A percentile compares a stretch with the other conserved stretches of the same genome.
Evolutionary conservation across 1,140 invertebrate genomes (phyloP).

Genomic region (Lepidurus arcticus): DNA sequence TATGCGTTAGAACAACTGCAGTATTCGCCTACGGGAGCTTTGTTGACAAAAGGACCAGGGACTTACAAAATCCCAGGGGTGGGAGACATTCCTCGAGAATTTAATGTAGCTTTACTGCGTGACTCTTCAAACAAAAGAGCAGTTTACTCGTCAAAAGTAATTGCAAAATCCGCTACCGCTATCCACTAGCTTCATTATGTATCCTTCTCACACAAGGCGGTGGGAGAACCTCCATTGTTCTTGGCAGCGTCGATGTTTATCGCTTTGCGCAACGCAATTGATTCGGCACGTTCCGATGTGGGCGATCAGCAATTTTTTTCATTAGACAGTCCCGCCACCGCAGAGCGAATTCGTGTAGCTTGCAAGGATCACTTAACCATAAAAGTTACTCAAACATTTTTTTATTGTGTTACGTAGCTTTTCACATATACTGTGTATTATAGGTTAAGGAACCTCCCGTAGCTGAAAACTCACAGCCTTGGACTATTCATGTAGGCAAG

Average conservation of each 20-base stretch:
- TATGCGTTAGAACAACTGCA: constrained; percentile 85
- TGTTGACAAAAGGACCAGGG: constrained; percentile 81
- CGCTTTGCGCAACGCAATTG: constrained; percentile 84
- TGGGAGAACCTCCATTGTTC: constrained; percentile 92
- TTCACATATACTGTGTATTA: too few species aligned
- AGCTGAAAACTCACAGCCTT: too few species aligned
- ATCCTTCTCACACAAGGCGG: constrained; percentile 56
- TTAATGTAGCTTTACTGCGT: constrained; percentile 87
- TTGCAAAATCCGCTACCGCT: too few species aligned
- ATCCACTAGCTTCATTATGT: neutral
- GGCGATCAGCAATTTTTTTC: constrained; percentile 58
- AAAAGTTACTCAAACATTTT: constrained; percentile 51
- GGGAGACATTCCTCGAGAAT: constrained; percentile 76
- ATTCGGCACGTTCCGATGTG: constrained; percentile 64
- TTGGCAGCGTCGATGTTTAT: constrained; percentile 79
- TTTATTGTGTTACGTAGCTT: too few species aligned
- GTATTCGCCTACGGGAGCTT: constrained; percentile 69
- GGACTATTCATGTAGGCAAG: too few species aligned
- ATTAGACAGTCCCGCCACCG: constrained; percentile 84
- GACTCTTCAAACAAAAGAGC: constrained; percentile 79
- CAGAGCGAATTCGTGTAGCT: constrained; percentile 81
- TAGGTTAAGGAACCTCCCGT: too few species aligned
- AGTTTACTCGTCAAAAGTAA: constrained; percentile 89
- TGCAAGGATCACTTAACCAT: constrained; percentile 78
- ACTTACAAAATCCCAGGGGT: constrained; percentile 90